A percentile compares a stretch with the other conserved stretches of the same genome.
Conservation (phyloP, 64 coral and sea anemone species). For the Astreopora myriophthalma region DNA sequence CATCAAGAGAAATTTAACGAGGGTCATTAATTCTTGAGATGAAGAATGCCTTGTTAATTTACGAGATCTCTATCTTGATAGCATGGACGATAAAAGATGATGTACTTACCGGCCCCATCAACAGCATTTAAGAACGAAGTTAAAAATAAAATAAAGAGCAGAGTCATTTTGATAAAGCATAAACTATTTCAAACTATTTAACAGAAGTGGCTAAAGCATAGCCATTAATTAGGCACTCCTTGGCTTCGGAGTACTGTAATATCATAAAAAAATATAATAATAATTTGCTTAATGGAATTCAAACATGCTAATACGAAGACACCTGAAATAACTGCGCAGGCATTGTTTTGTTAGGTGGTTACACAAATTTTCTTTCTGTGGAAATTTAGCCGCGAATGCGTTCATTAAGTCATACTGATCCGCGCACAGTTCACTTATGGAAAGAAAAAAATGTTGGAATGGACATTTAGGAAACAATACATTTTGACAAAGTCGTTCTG, state of each 20-base stretch:
- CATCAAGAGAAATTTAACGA: no score
- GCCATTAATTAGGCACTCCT: not conserved
- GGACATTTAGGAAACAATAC: not conserved
- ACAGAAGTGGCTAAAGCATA: conserved; percentile 13
- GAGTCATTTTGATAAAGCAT: not conserved
- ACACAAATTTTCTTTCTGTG: not conserved
- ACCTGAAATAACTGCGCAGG: not conserved
- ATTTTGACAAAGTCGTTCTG: no score
- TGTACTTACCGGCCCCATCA: not conserved
- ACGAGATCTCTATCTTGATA: no score
- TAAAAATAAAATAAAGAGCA: not conserved
- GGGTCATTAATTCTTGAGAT: no score
- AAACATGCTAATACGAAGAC: not conserved
- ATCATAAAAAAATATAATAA: not conserved
- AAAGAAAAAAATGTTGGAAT: not conserved
- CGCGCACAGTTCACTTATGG: not conserved
- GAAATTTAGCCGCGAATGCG: not conserved
- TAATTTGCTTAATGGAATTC: not conserved
- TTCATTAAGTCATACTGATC: not conserved
- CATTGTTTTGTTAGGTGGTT: conserved; percentile 13
- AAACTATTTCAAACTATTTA: not conserved
- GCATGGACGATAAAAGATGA: not conserved
- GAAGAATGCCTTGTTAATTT: no score
- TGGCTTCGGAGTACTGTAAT: not conserved
- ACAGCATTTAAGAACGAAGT: not conserved